Percentiles rank a stretch among this genome's conserved stretches.
Evolutionary conservation across 2,888 invertebrate genomes (phyloP).

Genomic region (Meganola albula): DNA sequence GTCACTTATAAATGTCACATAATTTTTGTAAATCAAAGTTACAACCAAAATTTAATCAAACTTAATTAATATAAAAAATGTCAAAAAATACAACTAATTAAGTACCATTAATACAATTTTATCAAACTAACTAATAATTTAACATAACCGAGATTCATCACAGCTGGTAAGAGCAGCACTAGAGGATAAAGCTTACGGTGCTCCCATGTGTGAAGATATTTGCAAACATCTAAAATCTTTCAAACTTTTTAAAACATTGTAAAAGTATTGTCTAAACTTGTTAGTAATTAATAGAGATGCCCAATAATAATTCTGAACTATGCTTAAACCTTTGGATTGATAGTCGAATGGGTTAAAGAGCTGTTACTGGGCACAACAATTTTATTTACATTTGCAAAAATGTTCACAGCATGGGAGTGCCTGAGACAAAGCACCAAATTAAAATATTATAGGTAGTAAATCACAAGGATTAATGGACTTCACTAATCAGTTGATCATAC

Average conservation of each 20-base stretch:
- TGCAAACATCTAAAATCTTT: no score
- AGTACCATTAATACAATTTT: conserved; percentile 23
- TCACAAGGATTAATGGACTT: conserved; percentile 44
- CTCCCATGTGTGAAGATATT: no score
- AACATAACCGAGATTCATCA: conserved; percentile 41
- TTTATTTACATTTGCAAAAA: no score
- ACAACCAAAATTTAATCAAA: background rate
- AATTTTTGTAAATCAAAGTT: background rate
- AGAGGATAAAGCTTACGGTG: background rate
- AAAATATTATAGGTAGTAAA: conserved; percentile 1
- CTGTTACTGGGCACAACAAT: no score
- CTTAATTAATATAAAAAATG: conserved; percentile 11
- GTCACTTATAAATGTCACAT: background rate
- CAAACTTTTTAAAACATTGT: conserved; percentile 10
- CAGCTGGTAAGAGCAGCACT: conserved; percentile 25
- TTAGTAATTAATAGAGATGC: no score
- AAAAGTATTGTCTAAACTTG: no score
- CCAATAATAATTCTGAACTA: no score
- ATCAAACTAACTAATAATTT: conserved; percentile 28
- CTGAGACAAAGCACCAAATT: conserved; percentile 27
- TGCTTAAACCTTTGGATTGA: no score
- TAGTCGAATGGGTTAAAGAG: no score
- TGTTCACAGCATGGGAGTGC: no score
- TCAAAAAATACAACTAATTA: conserved; percentile 23
- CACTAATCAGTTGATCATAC: conserved; percentile 92